These are phyloP conservation scores for Salvelinus sp. DNA, from an alignment of 2,113 vertebrate genomes.

Conservation along the genomic window DNA sequence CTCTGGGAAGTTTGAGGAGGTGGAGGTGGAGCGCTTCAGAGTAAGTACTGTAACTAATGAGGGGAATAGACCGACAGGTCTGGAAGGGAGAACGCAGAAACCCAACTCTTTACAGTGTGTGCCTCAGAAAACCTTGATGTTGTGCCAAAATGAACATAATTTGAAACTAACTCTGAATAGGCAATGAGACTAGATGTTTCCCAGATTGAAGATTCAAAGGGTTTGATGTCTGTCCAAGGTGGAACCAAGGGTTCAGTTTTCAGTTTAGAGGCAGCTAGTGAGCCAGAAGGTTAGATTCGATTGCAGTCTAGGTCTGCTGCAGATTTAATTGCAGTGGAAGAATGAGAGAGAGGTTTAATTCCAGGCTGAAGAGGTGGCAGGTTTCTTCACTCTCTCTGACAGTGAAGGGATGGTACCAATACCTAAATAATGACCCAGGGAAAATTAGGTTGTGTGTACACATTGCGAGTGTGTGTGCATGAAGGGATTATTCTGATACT, in stretches of 20 bases:
- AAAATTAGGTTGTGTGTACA: too few relatives aligned
- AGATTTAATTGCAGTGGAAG: background rate
- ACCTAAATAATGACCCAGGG: too few relatives aligned
- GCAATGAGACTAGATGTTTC: background rate
- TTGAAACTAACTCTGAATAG: too few relatives aligned
- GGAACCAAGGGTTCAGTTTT: background rate
- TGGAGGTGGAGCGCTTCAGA: slow-evolving; percentile 86
- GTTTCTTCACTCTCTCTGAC: background rate
- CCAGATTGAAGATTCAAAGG: background rate
- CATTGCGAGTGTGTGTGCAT: too few relatives aligned
- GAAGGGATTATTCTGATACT: too few relatives aligned
- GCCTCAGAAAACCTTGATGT: background rate
- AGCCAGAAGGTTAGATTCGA: background rate
- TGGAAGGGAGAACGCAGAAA: too few relatives aligned
- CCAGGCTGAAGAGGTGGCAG: background rate
- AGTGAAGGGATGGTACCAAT: too few relatives aligned
- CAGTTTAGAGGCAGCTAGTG: background rate
- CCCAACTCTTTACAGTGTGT: background rate
- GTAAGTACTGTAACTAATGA: slow-evolving; percentile 66
- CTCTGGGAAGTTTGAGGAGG: slow-evolving; percentile 91
- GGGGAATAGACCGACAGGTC: too few relatives aligned
- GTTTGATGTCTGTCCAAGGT: slow-evolving; percentile 1
- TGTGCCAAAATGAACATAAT: background rate
- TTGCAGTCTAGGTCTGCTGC: background rate
- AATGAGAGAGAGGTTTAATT: background rate